These are phyloP conservation scores for Podargus strigoides DNA, from an alignment of 2,797 vertebrate genomes.

Conservation along the genomic window DNA sequence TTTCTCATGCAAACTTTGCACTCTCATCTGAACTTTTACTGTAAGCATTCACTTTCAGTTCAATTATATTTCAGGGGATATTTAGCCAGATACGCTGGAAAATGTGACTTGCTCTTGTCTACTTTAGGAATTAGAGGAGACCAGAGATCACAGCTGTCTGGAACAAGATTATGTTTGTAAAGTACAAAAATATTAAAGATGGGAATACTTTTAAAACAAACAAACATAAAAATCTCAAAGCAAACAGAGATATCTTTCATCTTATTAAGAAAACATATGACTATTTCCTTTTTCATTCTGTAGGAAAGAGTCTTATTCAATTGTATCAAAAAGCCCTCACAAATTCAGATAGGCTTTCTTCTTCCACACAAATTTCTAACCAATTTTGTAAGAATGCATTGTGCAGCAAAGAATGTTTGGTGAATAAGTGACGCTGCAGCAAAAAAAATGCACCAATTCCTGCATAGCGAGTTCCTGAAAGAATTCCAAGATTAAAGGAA, in stretches of 20 bases:
- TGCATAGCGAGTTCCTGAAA: not conserved
- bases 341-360: not conserved
- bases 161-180: conserved; percentile 69
- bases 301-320: conserved; percentile 28
- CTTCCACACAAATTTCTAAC: not conserved
- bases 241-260: conserved; percentile 73
- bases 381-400: not conserved
- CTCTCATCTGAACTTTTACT: conserved; percentile 54
- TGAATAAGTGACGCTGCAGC: not conserved
- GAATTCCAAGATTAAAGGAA: conserved; percentile 51
- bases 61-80: conserved; percentile 46
- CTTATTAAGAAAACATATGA: conserved; percentile 66
- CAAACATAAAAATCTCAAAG: conserved; percentile 70
- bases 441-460: not conserved
- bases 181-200: conserved; percentile 72
- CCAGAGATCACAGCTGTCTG: conserved; percentile 65
- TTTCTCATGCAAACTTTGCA: conserved; percentile 57
- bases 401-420: not conserved
- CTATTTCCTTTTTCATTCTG: conserved; percentile 55
- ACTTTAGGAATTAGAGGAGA: conserved; percentile 57
- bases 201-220: conserved; percentile 70
- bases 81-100: conserved; percentile 58
- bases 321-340: not conserved
- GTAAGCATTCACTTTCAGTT: conserved; percentile 47
- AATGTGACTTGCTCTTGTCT: conserved; percentile 54